A percentile compares a stretch with the other conserved stretches of the same genome.
Evolutionary conservation across 2,888 invertebrate species (phyloP).

Genomic region (Hesperia comma): DNA sequence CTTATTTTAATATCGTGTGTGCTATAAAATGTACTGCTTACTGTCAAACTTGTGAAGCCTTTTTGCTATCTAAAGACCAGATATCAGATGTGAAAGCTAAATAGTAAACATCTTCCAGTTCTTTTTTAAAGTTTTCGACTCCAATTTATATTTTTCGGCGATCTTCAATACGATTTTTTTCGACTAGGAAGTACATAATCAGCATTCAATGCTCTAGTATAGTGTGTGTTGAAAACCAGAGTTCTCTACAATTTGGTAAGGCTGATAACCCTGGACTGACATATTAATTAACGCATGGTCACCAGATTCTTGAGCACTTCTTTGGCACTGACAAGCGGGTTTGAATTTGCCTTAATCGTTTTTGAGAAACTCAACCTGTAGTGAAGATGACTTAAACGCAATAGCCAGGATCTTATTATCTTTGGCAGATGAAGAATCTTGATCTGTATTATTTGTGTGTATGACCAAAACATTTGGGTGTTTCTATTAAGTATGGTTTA

Average conservation of each 20-base stretch:
- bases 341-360: too few relatives aligned
- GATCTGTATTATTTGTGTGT: too few relatives aligned
- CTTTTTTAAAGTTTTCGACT: neutral
- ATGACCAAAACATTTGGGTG: too few relatives aligned
- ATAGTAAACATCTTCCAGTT: neutral
- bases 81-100: slow-evolving; percentile 11
- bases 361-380: too few relatives aligned
- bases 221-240: neutral
- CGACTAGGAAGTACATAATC: neutral
- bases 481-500: too few relatives aligned
- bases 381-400: too few relatives aligned
- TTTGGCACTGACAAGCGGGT: too few relatives aligned
- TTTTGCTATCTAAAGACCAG: slow-evolving; percentile 14
- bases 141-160: neutral
- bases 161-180: neutral
- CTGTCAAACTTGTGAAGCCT: slow-evolving; percentile 1
- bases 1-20: neutral
- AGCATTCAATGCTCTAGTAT: neutral
- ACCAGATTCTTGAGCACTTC: too few relatives aligned
- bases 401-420: too few relatives aligned
- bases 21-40: slow-evolving; percentile 2
- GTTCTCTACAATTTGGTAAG: slow-evolving; percentile 1
- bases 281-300: slow-evolving; percentile 7
- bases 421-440: too few relatives aligned
- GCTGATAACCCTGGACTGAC: slow-evolving; percentile 5